phyloP scores from a whole-genome alignment of 1,140 invertebrate genomes.

The Metaphire vulgaris region DNA sequence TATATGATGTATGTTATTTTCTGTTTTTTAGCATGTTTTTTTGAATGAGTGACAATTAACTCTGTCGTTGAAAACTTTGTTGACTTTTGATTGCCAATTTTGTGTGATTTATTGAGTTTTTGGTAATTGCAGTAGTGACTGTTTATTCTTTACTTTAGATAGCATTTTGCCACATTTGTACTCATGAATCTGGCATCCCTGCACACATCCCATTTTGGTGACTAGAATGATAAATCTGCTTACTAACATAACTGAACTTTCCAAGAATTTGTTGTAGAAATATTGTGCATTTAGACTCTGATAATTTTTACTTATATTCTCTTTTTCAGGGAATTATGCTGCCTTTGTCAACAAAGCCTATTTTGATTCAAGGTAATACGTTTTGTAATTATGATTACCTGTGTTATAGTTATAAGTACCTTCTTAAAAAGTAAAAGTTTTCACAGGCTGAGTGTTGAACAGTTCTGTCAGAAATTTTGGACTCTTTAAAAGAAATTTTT shows the following conservation, averaged over 20 bases:
- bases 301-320: neutral
- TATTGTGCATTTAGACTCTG: no score
- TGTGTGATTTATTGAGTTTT: no score
- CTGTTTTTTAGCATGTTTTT: no score
- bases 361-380: neutral
- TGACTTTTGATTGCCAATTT: no score
- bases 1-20: neutral
- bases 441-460: neutral
- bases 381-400: neutral
- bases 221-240: neutral
- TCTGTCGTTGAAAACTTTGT: no score
- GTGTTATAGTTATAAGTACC: neutral
- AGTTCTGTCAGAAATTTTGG: neutral
- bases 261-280: neutral
- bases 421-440: no score
- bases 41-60: no score
- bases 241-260: neutral
- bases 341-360: neutral
- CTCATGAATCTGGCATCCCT: neutral
- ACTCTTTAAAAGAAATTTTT: neutral
- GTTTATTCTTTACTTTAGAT: neutral
- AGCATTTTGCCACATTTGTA: neutral
- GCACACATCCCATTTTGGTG: neutral
- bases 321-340: neutral
- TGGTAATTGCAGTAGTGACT: neutral